Evolutionary conservation across 1,140 invertebrate species (phyloP).

Genomic region (Caenorhabditis inopinata): DNA sequence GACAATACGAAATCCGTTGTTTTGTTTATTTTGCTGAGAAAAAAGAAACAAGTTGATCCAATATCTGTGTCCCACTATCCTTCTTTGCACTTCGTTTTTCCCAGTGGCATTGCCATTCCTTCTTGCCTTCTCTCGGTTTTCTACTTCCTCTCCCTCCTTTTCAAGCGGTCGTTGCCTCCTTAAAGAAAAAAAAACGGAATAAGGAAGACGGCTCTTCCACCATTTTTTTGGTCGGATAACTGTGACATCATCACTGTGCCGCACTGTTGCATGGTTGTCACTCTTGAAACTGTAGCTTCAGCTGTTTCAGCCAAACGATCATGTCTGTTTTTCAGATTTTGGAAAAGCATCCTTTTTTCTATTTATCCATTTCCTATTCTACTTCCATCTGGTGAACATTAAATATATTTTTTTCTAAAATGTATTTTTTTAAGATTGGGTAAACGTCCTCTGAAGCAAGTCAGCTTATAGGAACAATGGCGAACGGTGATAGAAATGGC

Average conservation of each 20-base stretch:
- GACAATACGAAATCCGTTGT: not conserved
- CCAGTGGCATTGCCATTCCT: constrained; percentile 13
- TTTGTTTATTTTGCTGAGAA: constrained; percentile 9
- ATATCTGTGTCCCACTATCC: not conserved
- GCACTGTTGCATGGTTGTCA: not conserved
- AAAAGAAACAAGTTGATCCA: constrained; percentile 34
- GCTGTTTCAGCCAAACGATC: not conserved
- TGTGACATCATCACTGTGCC: not conserved
- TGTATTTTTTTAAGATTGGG: not conserved
- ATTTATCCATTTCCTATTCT: not conserved
- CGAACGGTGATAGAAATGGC: not conserved
- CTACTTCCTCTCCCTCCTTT: not conserved
- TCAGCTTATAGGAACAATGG: not conserved
- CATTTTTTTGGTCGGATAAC: not conserved
- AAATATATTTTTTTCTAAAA: not conserved
- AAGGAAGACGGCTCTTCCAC: constrained; percentile 6
- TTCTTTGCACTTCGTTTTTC: constrained; percentile 6
- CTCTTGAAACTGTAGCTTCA: not conserved
- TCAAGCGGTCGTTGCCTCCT: not conserved
- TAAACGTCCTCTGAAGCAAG: not conserved
- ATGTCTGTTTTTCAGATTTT: not conserved
- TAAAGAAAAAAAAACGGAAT: not conserved
- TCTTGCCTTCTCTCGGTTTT: not conserved
- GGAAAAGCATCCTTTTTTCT: not conserved
- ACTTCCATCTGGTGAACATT: too few species aligned